A percentile compares a stretch with the other conserved stretches of the same genome.
phyloP scores from a whole-genome alignment of 2,113 vertebrate genomes.

The Pseudorectes ferrugineus region DNA sequence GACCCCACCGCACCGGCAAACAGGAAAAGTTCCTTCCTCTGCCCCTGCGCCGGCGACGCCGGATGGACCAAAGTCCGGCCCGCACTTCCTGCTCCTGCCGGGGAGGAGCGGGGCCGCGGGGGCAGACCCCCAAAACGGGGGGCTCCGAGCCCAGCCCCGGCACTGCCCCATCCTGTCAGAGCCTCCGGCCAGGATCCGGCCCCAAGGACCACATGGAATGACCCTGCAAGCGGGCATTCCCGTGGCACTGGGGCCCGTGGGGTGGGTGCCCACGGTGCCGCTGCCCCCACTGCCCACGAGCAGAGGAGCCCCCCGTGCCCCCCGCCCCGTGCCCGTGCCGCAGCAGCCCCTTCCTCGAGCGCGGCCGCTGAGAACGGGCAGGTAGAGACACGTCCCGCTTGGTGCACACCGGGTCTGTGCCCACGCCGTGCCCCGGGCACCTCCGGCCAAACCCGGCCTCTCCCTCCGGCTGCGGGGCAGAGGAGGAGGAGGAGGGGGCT shows the following conservation, averaged over 20 bases:
- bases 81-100: neutral
- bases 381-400: neutral
- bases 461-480: fast-evolving
- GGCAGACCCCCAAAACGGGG: neutral
- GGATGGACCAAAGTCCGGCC: neutral
- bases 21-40: constrained; percentile 26
- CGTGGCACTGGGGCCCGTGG: no score
- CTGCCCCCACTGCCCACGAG: fast-evolving
- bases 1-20: neutral
- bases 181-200: fast-evolving
- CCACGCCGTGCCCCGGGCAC: neutral
- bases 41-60: neutral
- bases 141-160: fast-evolving
- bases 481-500: neutral
- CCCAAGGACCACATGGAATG: fast-evolving
- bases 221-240: fast-evolving
- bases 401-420: neutral
- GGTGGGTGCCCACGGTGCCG: fast-evolving
- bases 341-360: fast-evolving
- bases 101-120: neutral
- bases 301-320: fast-evolving
- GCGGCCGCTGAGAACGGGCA: neutral
- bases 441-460: neutral
- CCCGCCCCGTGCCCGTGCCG: neutral
- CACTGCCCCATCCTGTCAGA: fast-evolving